These are phyloP conservation scores for Zaprionus africanus DNA, from an alignment of 1,140 invertebrate species.

Conservation along the genomic window DNA sequence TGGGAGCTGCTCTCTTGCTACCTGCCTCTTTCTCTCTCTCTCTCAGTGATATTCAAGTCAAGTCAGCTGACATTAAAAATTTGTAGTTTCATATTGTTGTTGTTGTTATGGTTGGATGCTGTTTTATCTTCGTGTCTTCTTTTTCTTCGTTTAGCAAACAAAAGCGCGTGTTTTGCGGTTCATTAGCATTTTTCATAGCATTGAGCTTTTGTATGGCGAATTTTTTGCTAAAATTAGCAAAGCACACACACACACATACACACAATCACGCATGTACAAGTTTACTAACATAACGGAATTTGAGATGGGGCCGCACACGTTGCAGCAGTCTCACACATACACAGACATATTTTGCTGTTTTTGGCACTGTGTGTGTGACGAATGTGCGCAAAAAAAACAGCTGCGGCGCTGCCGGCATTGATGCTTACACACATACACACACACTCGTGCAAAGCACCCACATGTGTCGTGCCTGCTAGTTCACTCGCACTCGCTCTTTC, in stretches of 20 bases:
- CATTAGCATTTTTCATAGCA: conserved; percentile 56
- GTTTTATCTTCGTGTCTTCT: conserved; percentile 11
- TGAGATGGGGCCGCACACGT: conserved; percentile 63
- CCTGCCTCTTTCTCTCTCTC: not conserved
- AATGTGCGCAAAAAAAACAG: conserved; percentile 60
- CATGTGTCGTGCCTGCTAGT: conserved; percentile 41
- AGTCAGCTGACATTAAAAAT: conserved; percentile 72
- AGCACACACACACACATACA: conserved; percentile 7
- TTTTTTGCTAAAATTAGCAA: conserved; percentile 70
- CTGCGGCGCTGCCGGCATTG: conserved; percentile 64
- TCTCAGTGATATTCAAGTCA: conserved; percentile 25
- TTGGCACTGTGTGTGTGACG: conserved; percentile 30
- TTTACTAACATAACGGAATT: conserved; percentile 64
- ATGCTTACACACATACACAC: conserved; percentile 29
- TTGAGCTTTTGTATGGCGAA: conserved; percentile 42
- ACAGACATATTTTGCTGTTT: conserved; percentile 16
- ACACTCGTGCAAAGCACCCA: conserved; percentile 19
- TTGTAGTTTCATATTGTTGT: conserved; percentile 37
- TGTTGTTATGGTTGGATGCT: conserved; percentile 24
- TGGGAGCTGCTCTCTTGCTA: conserved; percentile 15
- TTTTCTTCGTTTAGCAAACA: conserved; percentile 28
- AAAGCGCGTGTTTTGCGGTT: conserved; percentile 43
- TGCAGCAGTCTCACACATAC: conserved; percentile 50
- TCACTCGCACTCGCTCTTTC: conserved; percentile 68
- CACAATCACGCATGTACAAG: conserved; percentile 5